Evolutionary conservation across 2,888 invertebrate genomes (phyloP).

Genomic region (Acrobasis consociella): DNA sequence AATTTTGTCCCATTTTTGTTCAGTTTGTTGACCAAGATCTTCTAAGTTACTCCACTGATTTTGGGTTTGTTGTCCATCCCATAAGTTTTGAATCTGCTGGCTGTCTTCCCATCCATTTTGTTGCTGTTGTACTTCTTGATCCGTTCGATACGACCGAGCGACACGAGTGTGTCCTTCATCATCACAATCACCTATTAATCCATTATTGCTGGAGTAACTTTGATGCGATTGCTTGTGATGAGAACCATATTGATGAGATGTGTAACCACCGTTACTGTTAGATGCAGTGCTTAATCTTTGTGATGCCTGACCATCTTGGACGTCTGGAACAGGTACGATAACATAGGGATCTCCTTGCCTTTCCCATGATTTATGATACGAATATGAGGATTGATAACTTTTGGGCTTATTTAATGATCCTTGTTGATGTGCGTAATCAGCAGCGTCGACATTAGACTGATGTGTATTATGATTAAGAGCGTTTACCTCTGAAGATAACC

Average conservation of each 20-base stretch:
- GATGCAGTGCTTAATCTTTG: constrained; percentile 55
- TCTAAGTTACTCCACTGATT: constrained; percentile 11
- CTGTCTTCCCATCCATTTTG: constrained; percentile 42
- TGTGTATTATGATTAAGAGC: constrained; percentile 40
- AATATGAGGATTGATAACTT: constrained; percentile 75
- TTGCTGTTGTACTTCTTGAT: constrained; percentile 35
- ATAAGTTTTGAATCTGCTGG: constrained; percentile 42
- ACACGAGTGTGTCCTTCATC: constrained; percentile 52
- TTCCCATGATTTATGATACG: constrained; percentile 80
- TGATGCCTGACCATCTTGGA: constrained; percentile 46
- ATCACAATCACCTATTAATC: constrained; percentile 50
- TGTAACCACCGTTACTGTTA: constrained; percentile 43
- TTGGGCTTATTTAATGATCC: constrained; percentile 60
- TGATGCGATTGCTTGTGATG: constrained; percentile 50
- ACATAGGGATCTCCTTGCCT: constrained; percentile 77
- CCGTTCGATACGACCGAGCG: constrained; percentile 53
- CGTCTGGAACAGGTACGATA: constrained; percentile 59
- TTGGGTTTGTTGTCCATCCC: too few relatives aligned
- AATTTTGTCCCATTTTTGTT: constrained; percentile 41
- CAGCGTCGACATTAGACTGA: constrained; percentile 33
- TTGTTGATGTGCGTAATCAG: constrained; percentile 44
- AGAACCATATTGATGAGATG: constrained; percentile 52
- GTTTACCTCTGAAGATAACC: constrained; percentile 36
- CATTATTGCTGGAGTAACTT: constrained; percentile 37
- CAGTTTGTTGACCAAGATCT: constrained; percentile 40